Evolutionary conservation across 2,113 vertebrate genomes (phyloP).

Genomic region (Condylura cristata): DNA sequence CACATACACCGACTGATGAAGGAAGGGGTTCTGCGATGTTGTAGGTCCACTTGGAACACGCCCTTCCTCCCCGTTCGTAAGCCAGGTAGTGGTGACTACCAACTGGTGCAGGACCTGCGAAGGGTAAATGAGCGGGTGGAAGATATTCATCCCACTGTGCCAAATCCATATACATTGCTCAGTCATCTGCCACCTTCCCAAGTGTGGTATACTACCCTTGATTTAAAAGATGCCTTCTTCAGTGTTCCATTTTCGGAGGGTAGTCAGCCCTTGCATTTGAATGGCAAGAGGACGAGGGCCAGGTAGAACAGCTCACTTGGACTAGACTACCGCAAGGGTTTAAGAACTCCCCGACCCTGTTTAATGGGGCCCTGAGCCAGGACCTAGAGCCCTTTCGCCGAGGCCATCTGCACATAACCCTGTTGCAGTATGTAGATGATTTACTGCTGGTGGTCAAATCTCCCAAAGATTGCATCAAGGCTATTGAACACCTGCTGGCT

Average conservation of each 20-base stretch:
- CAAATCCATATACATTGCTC: no score
- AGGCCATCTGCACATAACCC: no score
- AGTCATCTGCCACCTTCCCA: no score
- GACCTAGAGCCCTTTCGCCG: background rate
- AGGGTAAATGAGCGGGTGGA: background rate
- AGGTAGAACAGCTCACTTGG: background rate
- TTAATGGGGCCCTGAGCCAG: background rate
- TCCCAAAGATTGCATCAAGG: no score
- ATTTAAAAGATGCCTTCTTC: background rate
- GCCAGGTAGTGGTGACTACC: background rate
- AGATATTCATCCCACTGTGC: no score
- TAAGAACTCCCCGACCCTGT: background rate
- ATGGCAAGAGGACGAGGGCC: background rate
- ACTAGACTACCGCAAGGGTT: background rate
- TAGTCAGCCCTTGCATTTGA: background rate
- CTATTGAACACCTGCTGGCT: fast-evolving
- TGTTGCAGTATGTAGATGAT: no score
- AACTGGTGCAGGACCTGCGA: background rate
- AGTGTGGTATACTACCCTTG: background rate
- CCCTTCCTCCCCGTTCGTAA: no score
- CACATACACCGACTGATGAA: no score
- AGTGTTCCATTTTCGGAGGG: no score
- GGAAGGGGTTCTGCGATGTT: no score
- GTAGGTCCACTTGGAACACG: no score
- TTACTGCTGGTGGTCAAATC: no score